Conservation (phyloP, 2,888 invertebrate genomes). For the Gymnocheta viridis region DNA sequence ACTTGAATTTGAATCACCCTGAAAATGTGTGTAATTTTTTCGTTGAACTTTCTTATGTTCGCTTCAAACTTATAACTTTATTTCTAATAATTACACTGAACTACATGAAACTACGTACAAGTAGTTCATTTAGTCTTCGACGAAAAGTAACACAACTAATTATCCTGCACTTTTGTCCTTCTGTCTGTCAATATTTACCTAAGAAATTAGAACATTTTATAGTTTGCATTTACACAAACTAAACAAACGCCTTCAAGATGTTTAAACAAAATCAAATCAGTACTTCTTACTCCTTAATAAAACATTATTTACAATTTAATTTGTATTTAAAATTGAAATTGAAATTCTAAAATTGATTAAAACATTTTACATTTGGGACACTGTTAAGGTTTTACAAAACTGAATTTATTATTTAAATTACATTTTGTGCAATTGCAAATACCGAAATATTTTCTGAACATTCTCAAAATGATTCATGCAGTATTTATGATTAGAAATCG, state of each 20-base stretch:
- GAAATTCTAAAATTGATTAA: not conserved
- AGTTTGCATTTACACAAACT: not conserved
- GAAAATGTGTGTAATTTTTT: not conserved
- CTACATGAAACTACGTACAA: not conserved
- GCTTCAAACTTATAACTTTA: not conserved
- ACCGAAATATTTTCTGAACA: not conserved
- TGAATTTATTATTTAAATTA: conserved; percentile 8
- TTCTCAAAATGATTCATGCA: not conserved
- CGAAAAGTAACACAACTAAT: not conserved
- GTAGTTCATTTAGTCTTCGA: not conserved
- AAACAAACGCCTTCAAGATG: not conserved
- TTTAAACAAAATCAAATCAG: not conserved
- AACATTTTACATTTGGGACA: too few species aligned
- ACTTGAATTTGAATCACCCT: too few species aligned
- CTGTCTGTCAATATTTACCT: not conserved
- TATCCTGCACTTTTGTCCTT: not conserved
- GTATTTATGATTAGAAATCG: not conserved
- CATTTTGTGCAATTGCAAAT: not conserved
- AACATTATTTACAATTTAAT: not conserved
- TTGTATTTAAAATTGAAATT: not conserved
- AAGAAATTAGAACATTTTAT: not conserved
- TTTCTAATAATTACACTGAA: not conserved
- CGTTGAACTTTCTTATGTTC: not conserved
- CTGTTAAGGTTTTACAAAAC: not conserved
- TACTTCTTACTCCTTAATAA: not conserved